Evolutionary conservation across 2,888 invertebrate species (phyloP).

Genomic region (Ischnura elegans): DNA sequence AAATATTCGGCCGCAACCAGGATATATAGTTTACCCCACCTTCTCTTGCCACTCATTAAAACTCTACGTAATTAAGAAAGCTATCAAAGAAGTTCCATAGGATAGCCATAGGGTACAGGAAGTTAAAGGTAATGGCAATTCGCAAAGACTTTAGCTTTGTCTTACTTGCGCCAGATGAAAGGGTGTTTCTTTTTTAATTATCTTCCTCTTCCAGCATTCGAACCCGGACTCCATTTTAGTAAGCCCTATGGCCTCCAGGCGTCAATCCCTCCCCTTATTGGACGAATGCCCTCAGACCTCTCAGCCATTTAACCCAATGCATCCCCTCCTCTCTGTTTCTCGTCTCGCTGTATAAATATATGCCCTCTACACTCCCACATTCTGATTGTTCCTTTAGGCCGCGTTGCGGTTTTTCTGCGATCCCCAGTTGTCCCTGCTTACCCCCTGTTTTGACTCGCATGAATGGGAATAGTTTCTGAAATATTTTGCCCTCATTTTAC

Average conservation of each 20-base stretch:
- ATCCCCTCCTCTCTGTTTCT: background rate
- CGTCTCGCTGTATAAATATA: background rate
- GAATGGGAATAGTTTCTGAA: slow-evolving; percentile 61
- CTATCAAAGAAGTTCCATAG: too few relatives aligned
- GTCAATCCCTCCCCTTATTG: background rate
- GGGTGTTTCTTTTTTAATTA: too few relatives aligned
- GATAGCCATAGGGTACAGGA: too few relatives aligned
- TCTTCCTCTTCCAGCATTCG: too few relatives aligned
- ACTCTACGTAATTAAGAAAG: too few relatives aligned
- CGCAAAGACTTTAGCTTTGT: too few relatives aligned
- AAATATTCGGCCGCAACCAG: too few relatives aligned
- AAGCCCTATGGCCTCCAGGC: background rate
- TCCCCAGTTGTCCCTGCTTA: background rate
- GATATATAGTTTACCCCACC: too few relatives aligned
- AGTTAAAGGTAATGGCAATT: too few relatives aligned
- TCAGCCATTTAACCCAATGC: background rate
- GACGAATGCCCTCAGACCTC: background rate
- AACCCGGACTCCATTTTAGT: too few relatives aligned
- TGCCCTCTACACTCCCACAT: background rate
- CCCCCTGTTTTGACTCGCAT: background rate
- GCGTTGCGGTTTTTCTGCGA: background rate
- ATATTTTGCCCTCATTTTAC: slow-evolving; percentile 7
- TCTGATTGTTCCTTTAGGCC: background rate
- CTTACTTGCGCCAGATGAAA: too few relatives aligned
- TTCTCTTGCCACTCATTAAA: too few relatives aligned